Conservation (phyloP, 2,888 invertebrate species). For the Trissolcus japonicus region DNA sequence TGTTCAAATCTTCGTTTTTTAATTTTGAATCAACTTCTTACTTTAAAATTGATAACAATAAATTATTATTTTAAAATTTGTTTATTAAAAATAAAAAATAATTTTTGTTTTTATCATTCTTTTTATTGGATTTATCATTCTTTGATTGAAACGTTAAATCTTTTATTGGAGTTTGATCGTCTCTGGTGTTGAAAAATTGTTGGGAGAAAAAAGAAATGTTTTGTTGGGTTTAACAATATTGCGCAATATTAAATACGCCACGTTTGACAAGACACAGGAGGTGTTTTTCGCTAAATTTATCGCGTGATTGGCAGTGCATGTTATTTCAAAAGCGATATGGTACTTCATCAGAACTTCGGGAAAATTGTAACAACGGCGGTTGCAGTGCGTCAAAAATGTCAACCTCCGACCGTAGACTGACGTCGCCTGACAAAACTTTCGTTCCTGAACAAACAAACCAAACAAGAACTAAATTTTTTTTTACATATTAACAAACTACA, state of each 20-base stretch:
- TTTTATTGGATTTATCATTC: too few relatives aligned
- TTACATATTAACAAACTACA: background rate
- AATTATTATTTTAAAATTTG: too few relatives aligned
- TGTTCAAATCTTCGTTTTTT: too few relatives aligned
- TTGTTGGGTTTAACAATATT: background rate
- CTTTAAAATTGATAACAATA: too few relatives aligned
- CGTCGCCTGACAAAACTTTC: slow-evolving; percentile 15
- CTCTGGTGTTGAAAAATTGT: too few relatives aligned
- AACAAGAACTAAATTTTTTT: background rate
- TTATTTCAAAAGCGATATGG: slow-evolving; percentile 48
- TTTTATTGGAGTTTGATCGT: too few relatives aligned
- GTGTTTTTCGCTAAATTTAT: slow-evolving; percentile 20
- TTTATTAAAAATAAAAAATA: too few relatives aligned
- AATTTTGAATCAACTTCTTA: too few relatives aligned
- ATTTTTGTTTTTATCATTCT: too few relatives aligned
- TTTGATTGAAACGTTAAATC: too few relatives aligned
- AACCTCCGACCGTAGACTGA: slow-evolving; percentile 25
- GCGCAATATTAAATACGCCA: background rate
- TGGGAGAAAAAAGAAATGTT: too few relatives aligned
- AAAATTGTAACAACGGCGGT: slow-evolving; percentile 47
- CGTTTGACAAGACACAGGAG: slow-evolving; percentile 19
- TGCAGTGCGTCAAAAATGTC: slow-evolving; percentile 40
- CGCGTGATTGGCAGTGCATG: slow-evolving; percentile 43
- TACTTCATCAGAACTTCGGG: slow-evolving; percentile 42
- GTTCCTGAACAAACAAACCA: slow-evolving; percentile 2